Base-by-base conservation (phyloP, 2,113 vertebrate genomes). In the Dasypus novemcinctus region DNA sequence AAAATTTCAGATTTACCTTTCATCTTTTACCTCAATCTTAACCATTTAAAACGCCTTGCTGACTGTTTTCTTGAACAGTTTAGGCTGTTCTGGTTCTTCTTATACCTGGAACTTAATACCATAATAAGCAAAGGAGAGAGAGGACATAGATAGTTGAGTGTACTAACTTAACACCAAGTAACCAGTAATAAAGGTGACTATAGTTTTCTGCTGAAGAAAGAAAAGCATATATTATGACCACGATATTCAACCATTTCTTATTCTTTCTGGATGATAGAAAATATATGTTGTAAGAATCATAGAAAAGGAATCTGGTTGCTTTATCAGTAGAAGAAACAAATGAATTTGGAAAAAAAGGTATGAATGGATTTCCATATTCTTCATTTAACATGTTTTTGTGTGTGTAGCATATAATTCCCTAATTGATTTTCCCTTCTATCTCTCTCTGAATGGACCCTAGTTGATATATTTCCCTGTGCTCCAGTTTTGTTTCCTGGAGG, bases 21-120 rank as follows among this genome's bases (percentile, higher is more conserved):
- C 33, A 78, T 72, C 46, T 92, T 95, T 87, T 88, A 86, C 38
- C 54, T 95, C 61, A 94, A 63, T 92, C 90, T 3, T 94, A 97
- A 64, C 29, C 59, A 92, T 81, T 91, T 95, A 90, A 87, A 38
- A 87, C 79, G 64, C 79, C 72, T 68, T 63, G 36, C 74, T 38
- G 72, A 1, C 63, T 89, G 5, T 79, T 96, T 93, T 63, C 41
- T 94, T 85, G 5, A 93, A 90, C 49, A 87, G 33, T 52, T 11
- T 61, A 64, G 33, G 5, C 13, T 93, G 90, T 93, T 96, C 66
- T 79, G 31, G 36, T 81, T 95, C 81, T 95, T 81, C 75, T 85
- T 80, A 31, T 72, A 72, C 46, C 31, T 94, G 38, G 27, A 18
- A 11, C 11, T 87, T 96, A 81, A 31, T 86, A 80, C 88, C 66